These are phyloP conservation scores for Athalia cordata DNA, from an alignment of 2,888 invertebrate genomes.

Conservation along the genomic window DNA sequence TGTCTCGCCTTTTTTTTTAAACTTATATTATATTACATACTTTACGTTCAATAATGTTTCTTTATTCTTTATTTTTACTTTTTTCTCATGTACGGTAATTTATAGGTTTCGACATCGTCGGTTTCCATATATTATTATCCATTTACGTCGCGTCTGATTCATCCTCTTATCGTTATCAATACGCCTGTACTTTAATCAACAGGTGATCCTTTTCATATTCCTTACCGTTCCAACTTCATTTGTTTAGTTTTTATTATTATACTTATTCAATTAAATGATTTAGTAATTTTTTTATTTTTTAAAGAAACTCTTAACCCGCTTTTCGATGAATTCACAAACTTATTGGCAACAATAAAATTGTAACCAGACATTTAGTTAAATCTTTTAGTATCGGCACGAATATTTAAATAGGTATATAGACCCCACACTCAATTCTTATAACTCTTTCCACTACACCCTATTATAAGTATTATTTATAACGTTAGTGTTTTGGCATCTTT, in stretches of 20 bases:
- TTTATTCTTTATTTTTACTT: neutral
- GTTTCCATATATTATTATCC: neutral
- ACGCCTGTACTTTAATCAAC: neutral
- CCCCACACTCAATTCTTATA: slow-evolving; percentile 50
- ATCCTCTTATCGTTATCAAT: no score
- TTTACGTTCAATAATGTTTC: slow-evolving; percentile 17
- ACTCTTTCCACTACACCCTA: slow-evolving; percentile 60
- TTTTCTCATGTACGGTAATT: neutral
- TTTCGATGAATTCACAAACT: neutral
- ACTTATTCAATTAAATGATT: no score
- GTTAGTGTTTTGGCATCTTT: slow-evolving; percentile 77
- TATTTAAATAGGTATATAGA: slow-evolving; percentile 32
- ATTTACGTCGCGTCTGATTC: neutral
- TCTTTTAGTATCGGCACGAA: neutral
- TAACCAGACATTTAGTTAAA: slow-evolving; percentile 15
- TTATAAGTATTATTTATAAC: slow-evolving; percentile 65
- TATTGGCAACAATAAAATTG: slow-evolving; percentile 37
- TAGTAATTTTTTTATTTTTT: no score
- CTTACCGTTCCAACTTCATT: neutral
- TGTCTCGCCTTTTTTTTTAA: slow-evolving; percentile 10
- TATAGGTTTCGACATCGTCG: slow-evolving; percentile 15
- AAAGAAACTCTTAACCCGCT: no score
- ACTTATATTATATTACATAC: slow-evolving; percentile 31
- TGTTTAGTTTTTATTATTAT: neutral
- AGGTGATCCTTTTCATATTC: neutral